Conservation (phyloP, 2,888 invertebrate species). For the Myopa testacea region DNA sequence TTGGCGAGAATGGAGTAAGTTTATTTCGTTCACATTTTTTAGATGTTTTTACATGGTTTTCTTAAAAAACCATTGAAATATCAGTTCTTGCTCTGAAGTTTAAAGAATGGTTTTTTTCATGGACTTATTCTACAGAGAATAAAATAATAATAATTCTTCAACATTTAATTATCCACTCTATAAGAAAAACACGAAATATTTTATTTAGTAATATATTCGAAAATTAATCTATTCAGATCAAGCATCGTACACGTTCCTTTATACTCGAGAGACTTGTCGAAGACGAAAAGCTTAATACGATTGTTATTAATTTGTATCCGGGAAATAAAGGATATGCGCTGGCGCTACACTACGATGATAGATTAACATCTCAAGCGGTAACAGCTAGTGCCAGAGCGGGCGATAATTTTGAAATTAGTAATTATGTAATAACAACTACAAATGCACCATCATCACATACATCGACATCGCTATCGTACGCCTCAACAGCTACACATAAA, state of each 20-base stretch:
- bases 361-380: constrained; percentile 65
- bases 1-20: constrained; percentile 66
- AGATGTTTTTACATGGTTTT: too few relatives aligned
- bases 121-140: too few relatives aligned
- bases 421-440: constrained; percentile 23
- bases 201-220: too few relatives aligned
- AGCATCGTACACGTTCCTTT: constrained; percentile 72
- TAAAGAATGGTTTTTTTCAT: too few relatives aligned
- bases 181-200: too few relatives aligned
- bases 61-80: too few relatives aligned
- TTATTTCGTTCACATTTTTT: too few relatives aligned
- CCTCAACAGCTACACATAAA: constrained; percentile 46
- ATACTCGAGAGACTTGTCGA: constrained; percentile 87
- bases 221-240: constrained; percentile 58
- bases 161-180: too few relatives aligned
- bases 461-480: constrained; percentile 31
- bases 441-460: constrained; percentile 23
- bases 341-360: constrained; percentile 65
- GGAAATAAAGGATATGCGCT: constrained; percentile 91
- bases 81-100: too few relatives aligned
- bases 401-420: constrained; percentile 22
- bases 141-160: too few relatives aligned
- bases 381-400: constrained; percentile 21
- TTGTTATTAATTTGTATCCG: constrained; percentile 91
- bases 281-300: constrained; percentile 86